Conservation (phyloP, 2,888 invertebrate genomes). For the Cremastinae sp. region DNA sequence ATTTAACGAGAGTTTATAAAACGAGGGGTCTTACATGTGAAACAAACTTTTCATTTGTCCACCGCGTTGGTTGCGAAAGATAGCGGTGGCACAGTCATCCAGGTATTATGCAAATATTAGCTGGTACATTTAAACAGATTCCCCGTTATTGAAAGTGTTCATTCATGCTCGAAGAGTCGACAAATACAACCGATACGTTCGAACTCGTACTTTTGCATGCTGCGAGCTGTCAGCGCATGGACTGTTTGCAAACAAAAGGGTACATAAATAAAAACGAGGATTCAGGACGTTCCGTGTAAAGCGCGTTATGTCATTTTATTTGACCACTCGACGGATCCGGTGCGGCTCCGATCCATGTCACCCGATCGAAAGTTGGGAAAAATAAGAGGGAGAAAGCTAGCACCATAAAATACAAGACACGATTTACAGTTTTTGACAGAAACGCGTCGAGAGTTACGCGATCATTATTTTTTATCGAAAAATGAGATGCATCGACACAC, state of each 20-base stretch:
- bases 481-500: slow-evolving; percentile 31
- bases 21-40: slow-evolving; percentile 49
- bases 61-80: slow-evolving; percentile 50
- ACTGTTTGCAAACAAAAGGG: neutral
- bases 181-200: slow-evolving; percentile 12
- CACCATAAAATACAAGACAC: slow-evolving; percentile 14
- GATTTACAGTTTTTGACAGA: slow-evolving; percentile 14
- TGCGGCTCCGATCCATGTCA: neutral
- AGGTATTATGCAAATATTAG: slow-evolving; percentile 52
- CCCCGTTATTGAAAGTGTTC: slow-evolving; percentile 17
- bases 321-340: neutral
- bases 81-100: slow-evolving; percentile 38
- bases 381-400: slow-evolving; percentile 29
- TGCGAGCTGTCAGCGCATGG: neutral
- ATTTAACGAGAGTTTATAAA: slow-evolving; percentile 39
- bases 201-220: slow-evolving; percentile 2
- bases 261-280: neutral
- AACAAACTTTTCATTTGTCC: slow-evolving; percentile 47
- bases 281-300: neutral
- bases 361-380: slow-evolving; percentile 29
- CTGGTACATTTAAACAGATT: slow-evolving; percentile 27
- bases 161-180: slow-evolving; percentile 43
- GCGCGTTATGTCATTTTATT: neutral
- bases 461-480: neutral
- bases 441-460: neutral